These are phyloP conservation scores for Octodon degus DNA, from an alignment of 2,113 vertebrate genomes.

Conservation along the genomic window DNA sequence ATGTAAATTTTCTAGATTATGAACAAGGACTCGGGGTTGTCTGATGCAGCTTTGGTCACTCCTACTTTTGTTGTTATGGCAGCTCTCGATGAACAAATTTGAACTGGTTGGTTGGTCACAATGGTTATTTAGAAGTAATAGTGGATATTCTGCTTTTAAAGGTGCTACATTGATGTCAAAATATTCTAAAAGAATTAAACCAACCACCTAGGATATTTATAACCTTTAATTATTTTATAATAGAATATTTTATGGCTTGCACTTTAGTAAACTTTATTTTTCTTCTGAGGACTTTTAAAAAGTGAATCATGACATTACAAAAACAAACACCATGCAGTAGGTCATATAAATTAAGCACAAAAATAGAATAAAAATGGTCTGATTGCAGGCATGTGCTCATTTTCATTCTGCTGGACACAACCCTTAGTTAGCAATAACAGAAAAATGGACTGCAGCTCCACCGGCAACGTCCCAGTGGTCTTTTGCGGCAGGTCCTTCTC, in stretches of 20 bases:
- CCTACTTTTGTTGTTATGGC: neutral
- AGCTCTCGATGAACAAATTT: slow-evolving; percentile 27
- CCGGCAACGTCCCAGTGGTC: neutral
- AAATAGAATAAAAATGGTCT: slow-evolving; percentile 56
- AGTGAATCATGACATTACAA: neutral
- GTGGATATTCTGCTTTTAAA: slow-evolving; percentile 36
- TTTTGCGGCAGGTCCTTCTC: accelerated
- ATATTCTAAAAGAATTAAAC: slow-evolving; percentile 49
- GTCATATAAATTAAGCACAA: neutral
- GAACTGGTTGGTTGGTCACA: neutral
- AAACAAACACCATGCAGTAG: slow-evolving; percentile 57
- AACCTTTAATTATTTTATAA: slow-evolving; percentile 36
- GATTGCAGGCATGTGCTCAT: neutral
- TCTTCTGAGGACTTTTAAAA: neutral
- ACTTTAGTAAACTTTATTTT: slow-evolving; percentile 23
- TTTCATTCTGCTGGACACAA: neutral
- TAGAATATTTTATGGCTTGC: slow-evolving; percentile 45
- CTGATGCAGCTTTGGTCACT: neutral
- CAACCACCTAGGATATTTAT: slow-evolving; percentile 23
- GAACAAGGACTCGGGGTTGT: neutral
- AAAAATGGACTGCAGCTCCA: neutral
- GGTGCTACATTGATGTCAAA: slow-evolving; percentile 1
- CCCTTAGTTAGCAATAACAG: neutral
- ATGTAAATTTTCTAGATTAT: slow-evolving; percentile 18
- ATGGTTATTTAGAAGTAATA: slow-evolving; percentile 43